These are phyloP conservation scores for Orius laevigatus DNA, from an alignment of 1,140 invertebrate genomes.

Conservation along the genomic window DNA sequence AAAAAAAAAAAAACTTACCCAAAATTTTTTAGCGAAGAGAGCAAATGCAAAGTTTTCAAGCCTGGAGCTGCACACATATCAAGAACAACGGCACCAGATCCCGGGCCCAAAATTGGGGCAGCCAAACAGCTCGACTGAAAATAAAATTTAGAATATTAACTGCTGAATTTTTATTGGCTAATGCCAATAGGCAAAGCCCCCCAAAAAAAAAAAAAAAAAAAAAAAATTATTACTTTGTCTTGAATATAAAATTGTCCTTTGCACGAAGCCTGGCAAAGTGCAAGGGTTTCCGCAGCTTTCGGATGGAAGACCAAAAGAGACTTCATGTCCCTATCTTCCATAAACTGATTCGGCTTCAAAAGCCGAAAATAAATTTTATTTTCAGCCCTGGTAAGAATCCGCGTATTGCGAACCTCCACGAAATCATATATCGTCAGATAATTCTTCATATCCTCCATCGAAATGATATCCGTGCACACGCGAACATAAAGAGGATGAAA, in stretches of 20 bases:
- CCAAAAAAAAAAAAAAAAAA: not conserved
- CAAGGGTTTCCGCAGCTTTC: not conserved
- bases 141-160: constrained; percentile 2
- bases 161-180: no score
- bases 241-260: constrained; percentile 4
- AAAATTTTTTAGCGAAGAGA: constrained; percentile 61
- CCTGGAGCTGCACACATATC: constrained; percentile 94
- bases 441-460: not conserved
- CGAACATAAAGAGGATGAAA: constrained; percentile 5
- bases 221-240: constrained; percentile 9
- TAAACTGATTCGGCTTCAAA: no score
- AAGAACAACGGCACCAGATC: constrained; percentile 47
- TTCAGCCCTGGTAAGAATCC: not conserved
- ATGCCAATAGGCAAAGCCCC: not conserved
- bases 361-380: not conserved
- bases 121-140: constrained; percentile 77
- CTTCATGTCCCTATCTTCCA: not conserved
- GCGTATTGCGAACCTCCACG: not conserved
- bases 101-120: constrained; percentile 52
- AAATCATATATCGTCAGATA: not conserved
- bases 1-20: constrained; percentile 35
- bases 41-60: constrained; percentile 85
- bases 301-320: not conserved
- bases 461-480: not conserved
- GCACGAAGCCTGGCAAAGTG: not conserved